Conservation (phyloP, 2,797 vertebrate genomes). For the Streptopelia turtur region DNA sequence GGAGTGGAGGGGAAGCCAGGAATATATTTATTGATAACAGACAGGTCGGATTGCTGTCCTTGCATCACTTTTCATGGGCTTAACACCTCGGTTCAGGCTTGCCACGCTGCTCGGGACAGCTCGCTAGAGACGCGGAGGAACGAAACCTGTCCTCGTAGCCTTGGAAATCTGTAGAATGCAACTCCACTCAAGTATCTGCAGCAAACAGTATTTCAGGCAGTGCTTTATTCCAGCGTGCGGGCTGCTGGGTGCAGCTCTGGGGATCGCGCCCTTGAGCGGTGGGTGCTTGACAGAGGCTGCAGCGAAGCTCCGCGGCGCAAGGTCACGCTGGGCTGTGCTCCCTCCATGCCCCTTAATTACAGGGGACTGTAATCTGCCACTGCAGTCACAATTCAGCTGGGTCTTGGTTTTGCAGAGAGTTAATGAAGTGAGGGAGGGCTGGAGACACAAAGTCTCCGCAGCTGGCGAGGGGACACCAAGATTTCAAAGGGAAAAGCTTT, state of each 20-base stretch:
- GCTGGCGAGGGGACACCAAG: slow-evolving; percentile 38
- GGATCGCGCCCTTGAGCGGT: neutral
- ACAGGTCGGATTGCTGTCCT: neutral
- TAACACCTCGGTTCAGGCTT: accelerated
- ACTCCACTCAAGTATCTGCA: neutral
- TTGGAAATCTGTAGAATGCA: neutral
- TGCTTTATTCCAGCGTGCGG: neutral
- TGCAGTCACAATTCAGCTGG: slow-evolving; percentile 7
- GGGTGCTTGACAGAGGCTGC: neutral
- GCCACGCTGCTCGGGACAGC: neutral
- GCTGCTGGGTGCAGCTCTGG: neutral
- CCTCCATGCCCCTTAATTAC: slow-evolving; percentile 3
- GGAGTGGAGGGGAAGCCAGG: neutral
- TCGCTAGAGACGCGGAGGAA: accelerated
- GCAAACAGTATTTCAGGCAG: neutral
- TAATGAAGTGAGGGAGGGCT: slow-evolving; percentile 61
- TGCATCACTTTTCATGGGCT: neutral
- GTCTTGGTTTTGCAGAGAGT: slow-evolving; percentile 43
- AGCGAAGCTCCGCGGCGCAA: neutral
- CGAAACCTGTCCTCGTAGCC: neutral
- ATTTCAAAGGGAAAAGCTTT: slow-evolving; percentile 59
- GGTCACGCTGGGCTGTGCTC: neutral
- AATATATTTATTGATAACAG: neutral
- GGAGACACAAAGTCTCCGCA: slow-evolving; percentile 67
- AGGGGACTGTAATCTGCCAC: slow-evolving; percentile 29